Conservation (phyloP, 2,113 vertebrate species). For the Garra rufa region DNA sequence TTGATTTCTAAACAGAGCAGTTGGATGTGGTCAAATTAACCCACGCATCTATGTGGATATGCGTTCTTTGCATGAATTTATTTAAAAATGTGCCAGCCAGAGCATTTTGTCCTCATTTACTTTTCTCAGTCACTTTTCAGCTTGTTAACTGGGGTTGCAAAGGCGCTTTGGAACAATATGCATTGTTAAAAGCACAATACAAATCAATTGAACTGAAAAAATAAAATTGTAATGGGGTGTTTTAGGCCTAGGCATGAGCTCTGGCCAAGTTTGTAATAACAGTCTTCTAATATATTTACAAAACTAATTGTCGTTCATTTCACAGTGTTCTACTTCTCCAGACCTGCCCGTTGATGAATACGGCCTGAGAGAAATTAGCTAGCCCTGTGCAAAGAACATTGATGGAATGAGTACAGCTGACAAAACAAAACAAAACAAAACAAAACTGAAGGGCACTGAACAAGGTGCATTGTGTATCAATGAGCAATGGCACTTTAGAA, state of each 20-base stretch:
- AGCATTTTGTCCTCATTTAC: background rate
- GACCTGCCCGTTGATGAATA: background rate
- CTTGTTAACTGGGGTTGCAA: background rate
- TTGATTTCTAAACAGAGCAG: background rate
- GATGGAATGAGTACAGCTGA: background rate
- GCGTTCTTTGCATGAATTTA: background rate
- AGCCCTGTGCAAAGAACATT: constrained; percentile 10
- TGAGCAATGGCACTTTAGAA: constrained; percentile 7
- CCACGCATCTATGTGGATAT: background rate
- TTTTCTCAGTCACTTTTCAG: background rate
- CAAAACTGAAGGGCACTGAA: constrained; percentile 44
- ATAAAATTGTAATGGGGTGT: background rate
- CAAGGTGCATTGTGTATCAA: constrained; percentile 38
- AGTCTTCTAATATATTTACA: background rate
- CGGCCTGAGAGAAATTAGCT: constrained; percentile 11
- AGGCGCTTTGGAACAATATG: background rate
- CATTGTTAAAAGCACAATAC: background rate
- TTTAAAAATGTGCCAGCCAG: background rate
- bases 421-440: constrained; percentile 12
- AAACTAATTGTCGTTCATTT: background rate
- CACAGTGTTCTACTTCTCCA: background rate
- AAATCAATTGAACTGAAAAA: background rate
- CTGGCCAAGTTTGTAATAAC: background rate
- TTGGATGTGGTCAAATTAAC: background rate
- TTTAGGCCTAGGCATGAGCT: background rate